These are phyloP conservation scores for Dasypolia templi DNA, from an alignment of 2,888 invertebrate species.

Conservation along the genomic window DNA sequence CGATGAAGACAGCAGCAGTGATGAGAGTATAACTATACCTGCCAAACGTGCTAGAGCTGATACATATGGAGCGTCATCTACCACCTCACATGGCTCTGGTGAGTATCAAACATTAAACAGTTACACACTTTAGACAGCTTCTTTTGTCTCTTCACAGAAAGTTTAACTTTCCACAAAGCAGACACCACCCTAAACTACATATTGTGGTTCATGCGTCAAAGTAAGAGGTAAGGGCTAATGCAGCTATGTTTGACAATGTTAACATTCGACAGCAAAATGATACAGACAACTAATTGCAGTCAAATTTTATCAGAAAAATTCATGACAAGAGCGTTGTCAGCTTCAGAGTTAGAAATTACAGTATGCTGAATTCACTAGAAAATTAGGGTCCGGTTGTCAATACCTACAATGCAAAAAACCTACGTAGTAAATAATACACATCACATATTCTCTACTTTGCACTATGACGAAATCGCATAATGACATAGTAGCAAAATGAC, in stretches of 20 bases:
- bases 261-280: neutral
- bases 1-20: constrained; percentile 85
- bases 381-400: too few relatives aligned
- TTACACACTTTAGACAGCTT: neutral
- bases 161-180: neutral
- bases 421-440: too few relatives aligned
- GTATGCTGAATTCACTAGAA: constrained; percentile 6
- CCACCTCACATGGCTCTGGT: constrained; percentile 87
- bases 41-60: constrained; percentile 81
- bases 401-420: too few relatives aligned
- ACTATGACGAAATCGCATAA: too few relatives aligned
- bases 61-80: constrained; percentile 85
- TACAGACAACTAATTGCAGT: constrained; percentile 3
- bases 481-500: too few relatives aligned
- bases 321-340: too few relatives aligned
- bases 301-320: neutral
- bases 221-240: neutral
- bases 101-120: constrained; percentile 29
- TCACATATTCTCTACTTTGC: too few relatives aligned
- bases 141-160: neutral
- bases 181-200: neutral
- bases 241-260: neutral
- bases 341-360: constrained; percentile 17
- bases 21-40: constrained; percentile 75
- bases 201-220: neutral